Evolutionary conservation across 2,797 vertebrate species (phyloP), one percentile per base, ranked within the genome.

Genomic region (Cirrhinus molitorella): DNA sequence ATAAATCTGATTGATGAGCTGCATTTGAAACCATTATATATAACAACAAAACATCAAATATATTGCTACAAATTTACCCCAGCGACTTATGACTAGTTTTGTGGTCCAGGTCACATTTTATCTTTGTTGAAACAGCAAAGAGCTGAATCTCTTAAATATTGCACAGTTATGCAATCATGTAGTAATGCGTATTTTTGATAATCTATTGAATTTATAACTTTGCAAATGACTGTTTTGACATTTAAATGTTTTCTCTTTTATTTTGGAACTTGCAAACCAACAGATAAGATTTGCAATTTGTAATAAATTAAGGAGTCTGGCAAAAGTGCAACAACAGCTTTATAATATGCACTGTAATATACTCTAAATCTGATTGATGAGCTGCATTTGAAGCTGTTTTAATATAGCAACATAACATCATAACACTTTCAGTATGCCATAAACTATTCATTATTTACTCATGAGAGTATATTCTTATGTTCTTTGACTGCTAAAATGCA

Each of bases 141-240:
- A 7, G 5, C 17, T 31, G 11, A 72, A 72, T 8, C 5, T 53
- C 10, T 31, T 4, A 31, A 19, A 14, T 55, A 37, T 53, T n/a
- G n/a, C n/a, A n/a, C n/a, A n/a, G n/a, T n/a, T 57, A 17, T 0
- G 31, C 5, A 57, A 14, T 57, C 51, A 43, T 40, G 13, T 57
- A 16, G 51, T 13, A 17, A 57, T 40, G 53, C 34, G 1, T 23
- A 19, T 75, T n/a, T n/a, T n/a, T n/a, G n/a, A n/a, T n/a, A n/a
- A n/a, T n/a, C n/a, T n/a, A n/a, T n/a, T n/a, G n/a, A n/a, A 75
- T 75, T 10, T 57, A 40, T 40, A 57, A 75, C 51, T 74, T 74
- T 57, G 21, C 7, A 37, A 74, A n/a, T n/a, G n/a, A n/a, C n/a
- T n/a, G n/a, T n/a, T n/a, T n/a, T n/a, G n/a, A 51, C 40, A 2